phyloP scores from a whole-genome alignment of 2,888 invertebrate species.

The Eucera pruinosa region DNA sequence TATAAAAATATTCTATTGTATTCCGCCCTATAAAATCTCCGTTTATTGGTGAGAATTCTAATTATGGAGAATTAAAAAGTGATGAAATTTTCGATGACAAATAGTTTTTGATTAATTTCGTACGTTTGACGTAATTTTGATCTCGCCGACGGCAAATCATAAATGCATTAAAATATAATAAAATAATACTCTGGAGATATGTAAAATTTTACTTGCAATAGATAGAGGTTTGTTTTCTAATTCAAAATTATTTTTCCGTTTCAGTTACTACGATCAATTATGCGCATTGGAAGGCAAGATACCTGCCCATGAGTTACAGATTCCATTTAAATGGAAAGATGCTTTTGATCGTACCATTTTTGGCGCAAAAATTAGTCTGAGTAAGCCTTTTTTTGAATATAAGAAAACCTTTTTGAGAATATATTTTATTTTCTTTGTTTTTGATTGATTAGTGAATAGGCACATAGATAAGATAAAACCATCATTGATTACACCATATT shows the following conservation, averaged over 20 bases:
- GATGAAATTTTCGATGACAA: neutral
- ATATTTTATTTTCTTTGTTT: neutral
- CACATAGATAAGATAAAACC: slow-evolving; percentile 59
- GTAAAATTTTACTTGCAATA: too few relatives aligned
- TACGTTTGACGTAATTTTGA: neutral
- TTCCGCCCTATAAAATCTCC: neutral
- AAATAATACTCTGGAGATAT: neutral
- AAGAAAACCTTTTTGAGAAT: slow-evolving; percentile 3
- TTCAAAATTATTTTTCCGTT: slow-evolving; percentile 60
- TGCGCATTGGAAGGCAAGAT: slow-evolving; percentile 96
- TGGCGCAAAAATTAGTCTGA: slow-evolving; percentile 95
- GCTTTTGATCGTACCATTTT: slow-evolving; percentile 98
- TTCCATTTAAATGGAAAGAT: slow-evolving; percentile 99
- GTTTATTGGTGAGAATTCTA: neutral
- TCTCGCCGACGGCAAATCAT: too few relatives aligned
- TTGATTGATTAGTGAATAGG: neutral
- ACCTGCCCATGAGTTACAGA: slow-evolving; percentile 96
- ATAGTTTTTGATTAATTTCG: too few relatives aligned
- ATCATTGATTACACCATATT: slow-evolving; percentile 18
- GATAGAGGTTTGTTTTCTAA: too few relatives aligned
- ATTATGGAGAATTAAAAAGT: neutral
- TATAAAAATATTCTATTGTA: neutral
- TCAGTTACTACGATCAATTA: slow-evolving; percentile 98
- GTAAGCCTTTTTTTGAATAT: slow-evolving; percentile 86
- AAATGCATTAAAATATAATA: slow-evolving; percentile 4